These are phyloP conservation scores for Penaeus monodon DNA, from an alignment of 2,888 invertebrate genomes.

Conservation along the genomic window DNA sequence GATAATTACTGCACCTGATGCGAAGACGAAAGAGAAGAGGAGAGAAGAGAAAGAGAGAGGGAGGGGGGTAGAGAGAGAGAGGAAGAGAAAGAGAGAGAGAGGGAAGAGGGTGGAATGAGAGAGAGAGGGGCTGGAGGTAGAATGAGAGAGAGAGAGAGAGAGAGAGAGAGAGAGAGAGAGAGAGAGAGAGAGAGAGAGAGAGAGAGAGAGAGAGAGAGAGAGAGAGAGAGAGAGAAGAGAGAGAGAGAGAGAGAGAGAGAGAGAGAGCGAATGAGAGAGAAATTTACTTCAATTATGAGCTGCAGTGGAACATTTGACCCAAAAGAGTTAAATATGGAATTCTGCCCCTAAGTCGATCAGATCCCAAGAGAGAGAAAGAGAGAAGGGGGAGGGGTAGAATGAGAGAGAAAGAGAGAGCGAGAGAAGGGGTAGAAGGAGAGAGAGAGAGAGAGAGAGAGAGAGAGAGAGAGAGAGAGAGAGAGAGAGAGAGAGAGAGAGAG, in stretches of 20 bases:
- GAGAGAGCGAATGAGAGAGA: too few species aligned
- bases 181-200: conserved; percentile 4
- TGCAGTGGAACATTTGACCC: too few species aligned
- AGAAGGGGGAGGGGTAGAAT: not conserved
- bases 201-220: not conserved
- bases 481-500: too few species aligned
- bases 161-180: not conserved
- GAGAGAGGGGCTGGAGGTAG: not conserved
- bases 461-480: too few species aligned
- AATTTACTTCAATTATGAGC: too few species aligned
- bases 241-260: too few species aligned
- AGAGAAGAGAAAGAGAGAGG: not conserved
- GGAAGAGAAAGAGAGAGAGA: not conserved
- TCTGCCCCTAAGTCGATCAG: too few species aligned
- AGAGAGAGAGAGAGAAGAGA: not conserved
- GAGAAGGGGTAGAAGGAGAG: not conserved
- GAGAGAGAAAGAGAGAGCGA: conserved; percentile 20
- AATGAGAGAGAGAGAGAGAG: not conserved
- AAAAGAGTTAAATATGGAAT: too few species aligned
- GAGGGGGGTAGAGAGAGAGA: not conserved
- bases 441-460: conserved; percentile 8
- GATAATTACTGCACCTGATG: too few species aligned
- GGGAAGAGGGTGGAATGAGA: not conserved
- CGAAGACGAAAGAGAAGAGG: not conserved
- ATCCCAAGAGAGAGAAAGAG: too few species aligned